Evolutionary conservation across 2,113 vertebrate species (phyloP).

Genomic region (Erpornis zantholeuca): DNA sequence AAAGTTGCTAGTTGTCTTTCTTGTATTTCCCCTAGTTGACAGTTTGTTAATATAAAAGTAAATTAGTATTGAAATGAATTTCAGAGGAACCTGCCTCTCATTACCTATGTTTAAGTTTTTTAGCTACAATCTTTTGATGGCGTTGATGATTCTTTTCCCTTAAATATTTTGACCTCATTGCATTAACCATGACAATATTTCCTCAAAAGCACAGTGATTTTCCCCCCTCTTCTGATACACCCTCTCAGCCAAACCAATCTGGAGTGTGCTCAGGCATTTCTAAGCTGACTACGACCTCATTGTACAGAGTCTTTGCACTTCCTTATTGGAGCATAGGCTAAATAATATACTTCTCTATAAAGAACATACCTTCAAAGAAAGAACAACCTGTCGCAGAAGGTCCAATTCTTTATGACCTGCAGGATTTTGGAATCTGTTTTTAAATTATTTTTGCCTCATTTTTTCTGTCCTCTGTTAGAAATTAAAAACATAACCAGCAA

Average conservation of each 20-base stretch:
- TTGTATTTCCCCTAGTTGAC: neutral
- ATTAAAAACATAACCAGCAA: neutral
- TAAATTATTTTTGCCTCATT: neutral
- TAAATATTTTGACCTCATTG: neutral
- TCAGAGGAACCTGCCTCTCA: neutral
- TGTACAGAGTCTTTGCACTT: neutral
- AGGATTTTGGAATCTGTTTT: neutral
- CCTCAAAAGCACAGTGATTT: neutral
- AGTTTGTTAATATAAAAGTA: constrained; percentile 33
- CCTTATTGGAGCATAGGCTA: neutral
- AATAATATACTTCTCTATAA: neutral
- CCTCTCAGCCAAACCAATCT: neutral
- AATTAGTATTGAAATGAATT: neutral
- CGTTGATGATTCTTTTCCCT: neutral
- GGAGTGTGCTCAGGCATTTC: neutral
- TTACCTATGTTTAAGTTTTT: neutral
- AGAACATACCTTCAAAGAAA: neutral
- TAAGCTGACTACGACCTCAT: neutral
- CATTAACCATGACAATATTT: neutral
- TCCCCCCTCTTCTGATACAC: neutral
- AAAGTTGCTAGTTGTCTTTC: neutral
- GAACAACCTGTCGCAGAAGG: neutral
- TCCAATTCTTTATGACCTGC: neutral
- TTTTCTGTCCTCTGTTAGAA: neutral
- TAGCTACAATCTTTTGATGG: neutral